Percentiles rank a stretch among this genome's conserved stretches.
phyloP scores from a whole-genome alignment of 2,113 vertebrate species.

The Callorhinus ursinus region DNA sequence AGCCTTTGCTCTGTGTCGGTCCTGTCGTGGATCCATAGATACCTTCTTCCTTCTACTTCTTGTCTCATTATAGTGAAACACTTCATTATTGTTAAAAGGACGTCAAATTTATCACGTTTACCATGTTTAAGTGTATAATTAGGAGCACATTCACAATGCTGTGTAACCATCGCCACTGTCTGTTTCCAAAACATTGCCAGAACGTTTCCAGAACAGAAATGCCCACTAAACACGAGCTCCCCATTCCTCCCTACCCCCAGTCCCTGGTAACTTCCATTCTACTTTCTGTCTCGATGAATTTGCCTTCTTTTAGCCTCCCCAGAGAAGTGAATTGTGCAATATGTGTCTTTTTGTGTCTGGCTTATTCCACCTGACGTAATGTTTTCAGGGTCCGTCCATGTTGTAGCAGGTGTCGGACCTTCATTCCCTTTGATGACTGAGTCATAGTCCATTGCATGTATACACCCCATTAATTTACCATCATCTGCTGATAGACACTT shows the following conservation, averaged over 20 bases:
- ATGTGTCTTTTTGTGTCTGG: not conserved
- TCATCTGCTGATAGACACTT: not conserved
- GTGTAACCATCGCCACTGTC: not conserved
- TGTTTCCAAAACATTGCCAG: not conserved
- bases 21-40: not conserved
- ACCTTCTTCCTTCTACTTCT: not conserved
- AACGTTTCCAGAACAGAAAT: not conserved
- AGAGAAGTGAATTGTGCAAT: too few relatives aligned
- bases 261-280: not conserved
- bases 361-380: not conserved
- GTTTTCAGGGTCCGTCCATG: not conserved
- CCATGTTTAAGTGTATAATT: not conserved
- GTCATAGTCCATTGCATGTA: too few relatives aligned
- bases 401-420: not conserved
- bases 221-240: not conserved
- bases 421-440: not conserved
- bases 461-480: not conserved
- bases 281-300: not conserved
- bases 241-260: not conserved
- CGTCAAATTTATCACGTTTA: not conserved
- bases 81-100: not conserved
- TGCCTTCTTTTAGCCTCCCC: not conserved
- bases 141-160: not conserved
- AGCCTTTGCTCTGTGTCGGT: not conserved
- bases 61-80: not conserved